A percentile compares a stretch with the other conserved stretches of the same genome.
Evolutionary conservation across 2,113 vertebrate species (phyloP).

Genomic region (Uropsilus gracilis): DNA sequence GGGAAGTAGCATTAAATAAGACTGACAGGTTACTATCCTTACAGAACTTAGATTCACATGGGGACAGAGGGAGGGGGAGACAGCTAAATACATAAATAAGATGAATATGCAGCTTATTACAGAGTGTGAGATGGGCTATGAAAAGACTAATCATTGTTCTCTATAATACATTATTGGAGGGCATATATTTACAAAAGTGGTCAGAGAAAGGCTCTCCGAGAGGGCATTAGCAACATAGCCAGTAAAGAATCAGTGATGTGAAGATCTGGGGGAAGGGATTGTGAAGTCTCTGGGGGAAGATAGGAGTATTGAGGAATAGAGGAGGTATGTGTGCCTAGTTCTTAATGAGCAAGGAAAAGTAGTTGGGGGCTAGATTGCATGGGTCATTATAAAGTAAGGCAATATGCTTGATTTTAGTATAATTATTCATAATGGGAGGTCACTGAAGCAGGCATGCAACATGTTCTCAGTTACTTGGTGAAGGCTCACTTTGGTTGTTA

Average conservation of each 20-base stretch:
- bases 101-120: not conserved
- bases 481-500: not conserved
- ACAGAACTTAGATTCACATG: not conserved
- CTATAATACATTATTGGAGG: constrained; percentile 5
- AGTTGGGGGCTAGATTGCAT: not conserved
- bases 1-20: not conserved
- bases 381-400: not conserved
- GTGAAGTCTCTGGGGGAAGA: not conserved
- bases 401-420: not conserved
- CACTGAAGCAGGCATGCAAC: not conserved
- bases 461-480: not conserved
- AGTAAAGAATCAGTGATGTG: not conserved
- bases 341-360: not conserved
- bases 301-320: not conserved
- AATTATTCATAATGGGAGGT: not conserved
- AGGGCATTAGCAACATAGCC: not conserved
- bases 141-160: not conserved
- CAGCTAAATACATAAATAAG: not conserved
- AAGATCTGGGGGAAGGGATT: not conserved
- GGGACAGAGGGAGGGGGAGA: not conserved
- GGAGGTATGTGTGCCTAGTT: not conserved
- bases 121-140: not conserved
- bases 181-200: not conserved
- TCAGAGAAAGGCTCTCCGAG: not conserved
- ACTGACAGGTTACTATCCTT: constrained; percentile 3